Base-by-base conservation (phyloP, 30 jellyfish, hydroid and myxozoan genomes). In the Cassiopea andromeda region DNA sequence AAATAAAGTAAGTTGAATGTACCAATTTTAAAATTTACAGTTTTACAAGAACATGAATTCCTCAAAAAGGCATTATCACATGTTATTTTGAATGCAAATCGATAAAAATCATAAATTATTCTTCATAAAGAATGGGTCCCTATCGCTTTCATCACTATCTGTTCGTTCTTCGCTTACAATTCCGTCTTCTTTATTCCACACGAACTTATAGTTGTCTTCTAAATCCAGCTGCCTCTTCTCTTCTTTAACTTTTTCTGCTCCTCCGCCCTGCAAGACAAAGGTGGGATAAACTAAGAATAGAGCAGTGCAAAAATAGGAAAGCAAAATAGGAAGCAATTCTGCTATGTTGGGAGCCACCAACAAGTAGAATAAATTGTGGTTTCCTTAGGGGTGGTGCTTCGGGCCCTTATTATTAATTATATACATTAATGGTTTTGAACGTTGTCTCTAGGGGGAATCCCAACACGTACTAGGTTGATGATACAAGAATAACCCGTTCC, bases 121-220 rank as follows among this genome's bases (percentile, higher is more conserved):
- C 64, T 54, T 54, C 64, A 54, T 54, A 54, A 54, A 54, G 12
- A 54, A 54, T 54, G 64, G 64, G 10, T 54, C 64, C 64, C 12
- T 6, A 54, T 82, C 64, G 46, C 60, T 60, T 67, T 70, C 75
- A 0, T 86, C 68, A n/a, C 49, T 61, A 12, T 78, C 90, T 27
- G 81, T 78, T 71, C 68, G 76, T 76, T 87, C 89, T 18, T 46
- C 45, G 6, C 13, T n/a, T 9, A 66, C 85, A 15, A 46, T 74
- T 43, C 59, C 82, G 18, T 76, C 86, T 1, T 87, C 83, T 45
- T 87, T 76, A 44, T 76, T 72, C 95, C 95, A 94, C 14, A 94
- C 98, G 64, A 82, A 89, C 27, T 94, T 87, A 80, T 94, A 94
- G 85, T 86, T 94, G 73, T 85, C 94, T 79, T 94, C 97, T 61